Percentiles rank a stretch among this genome's conserved stretches.
These are phyloP conservation scores for Dysdera silvatica DNA, from an alignment of 1,140 invertebrate species.

Conservation along the genomic window DNA sequence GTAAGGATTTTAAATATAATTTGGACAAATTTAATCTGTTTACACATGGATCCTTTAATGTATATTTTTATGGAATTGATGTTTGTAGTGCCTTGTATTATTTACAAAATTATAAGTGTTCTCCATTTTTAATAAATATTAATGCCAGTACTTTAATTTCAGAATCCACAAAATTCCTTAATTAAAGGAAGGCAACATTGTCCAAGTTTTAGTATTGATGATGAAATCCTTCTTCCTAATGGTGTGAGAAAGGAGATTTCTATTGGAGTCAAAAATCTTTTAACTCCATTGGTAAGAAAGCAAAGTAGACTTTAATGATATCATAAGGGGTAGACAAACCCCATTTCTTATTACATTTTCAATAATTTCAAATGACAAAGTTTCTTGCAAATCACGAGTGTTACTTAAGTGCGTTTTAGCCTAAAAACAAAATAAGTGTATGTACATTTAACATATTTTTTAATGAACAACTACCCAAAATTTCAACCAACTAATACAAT, in stretches of 20 bases:
- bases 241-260: conserved; percentile 80
- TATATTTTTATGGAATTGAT: neutral
- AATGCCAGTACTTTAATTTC: conserved; percentile 35
- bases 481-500: too few species aligned
- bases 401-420: too few species aligned
- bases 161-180: conserved; percentile 54
- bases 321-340: neutral
- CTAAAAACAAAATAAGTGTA: too few species aligned
- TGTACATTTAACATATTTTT: too few species aligned
- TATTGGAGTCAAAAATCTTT: conserved; percentile 76
- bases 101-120: too few species aligned
- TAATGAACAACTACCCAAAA: too few species aligned
- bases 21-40: too few species aligned
- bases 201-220: conserved; percentile 37
- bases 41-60: neutral
- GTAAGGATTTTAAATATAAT: too few species aligned
- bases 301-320: neutral
- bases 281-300: conserved; percentile 52
- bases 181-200: conserved; percentile 35
- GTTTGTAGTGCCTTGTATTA: too few species aligned
- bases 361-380: too few species aligned
- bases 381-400: too few species aligned
- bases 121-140: neutral
- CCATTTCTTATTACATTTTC: neutral
- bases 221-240: conserved; percentile 70